Conservation (phyloP, 1,140 invertebrate genomes). For the Halictus rubicundus region DNA sequence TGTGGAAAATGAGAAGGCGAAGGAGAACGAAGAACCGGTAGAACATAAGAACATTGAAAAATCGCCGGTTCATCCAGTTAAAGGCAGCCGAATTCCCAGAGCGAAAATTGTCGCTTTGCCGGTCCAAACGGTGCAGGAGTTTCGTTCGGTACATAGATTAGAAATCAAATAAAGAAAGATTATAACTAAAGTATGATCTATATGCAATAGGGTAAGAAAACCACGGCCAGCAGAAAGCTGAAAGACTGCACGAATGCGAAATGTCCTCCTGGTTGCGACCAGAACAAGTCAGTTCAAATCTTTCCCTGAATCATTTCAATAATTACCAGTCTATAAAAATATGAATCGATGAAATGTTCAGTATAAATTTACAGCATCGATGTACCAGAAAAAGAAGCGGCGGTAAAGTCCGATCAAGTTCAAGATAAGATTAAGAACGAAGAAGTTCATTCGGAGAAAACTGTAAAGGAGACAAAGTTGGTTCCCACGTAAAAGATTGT, state of each 20-base stretch:
- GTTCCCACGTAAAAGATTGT: background rate
- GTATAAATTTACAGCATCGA: conserved; percentile 7
- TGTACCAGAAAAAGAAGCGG: background rate
- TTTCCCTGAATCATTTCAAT: background rate
- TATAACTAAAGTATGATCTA: background rate
- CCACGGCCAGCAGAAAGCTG: background rate
- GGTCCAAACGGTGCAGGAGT: background rate
- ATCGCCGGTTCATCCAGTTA: conserved; percentile 7
- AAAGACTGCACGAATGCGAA: background rate
- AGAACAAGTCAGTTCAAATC: conserved; percentile 23
- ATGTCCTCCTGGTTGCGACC: background rate
- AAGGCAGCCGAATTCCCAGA: conserved; percentile 51
- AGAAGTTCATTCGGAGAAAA: background rate
- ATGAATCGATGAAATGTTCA: background rate
- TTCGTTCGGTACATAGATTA: conserved; percentile 13
- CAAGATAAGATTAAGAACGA: background rate
- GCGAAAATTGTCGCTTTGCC: conserved; percentile 15
- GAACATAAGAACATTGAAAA: background rate
- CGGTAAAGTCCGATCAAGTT: background rate
- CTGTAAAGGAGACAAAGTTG: background rate
- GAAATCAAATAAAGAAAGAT: background rate
- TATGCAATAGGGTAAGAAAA: conserved; percentile 11
- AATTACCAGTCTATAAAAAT: too few species aligned
- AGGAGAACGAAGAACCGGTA: background rate
- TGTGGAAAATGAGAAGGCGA: background rate